A percentile compares a stretch with the other conserved stretches of the same genome.
These are phyloP conservation scores for Tragelaphus eurycerus DNA, from an alignment of 2,797 vertebrate genomes.

Conservation along the genomic window DNA sequence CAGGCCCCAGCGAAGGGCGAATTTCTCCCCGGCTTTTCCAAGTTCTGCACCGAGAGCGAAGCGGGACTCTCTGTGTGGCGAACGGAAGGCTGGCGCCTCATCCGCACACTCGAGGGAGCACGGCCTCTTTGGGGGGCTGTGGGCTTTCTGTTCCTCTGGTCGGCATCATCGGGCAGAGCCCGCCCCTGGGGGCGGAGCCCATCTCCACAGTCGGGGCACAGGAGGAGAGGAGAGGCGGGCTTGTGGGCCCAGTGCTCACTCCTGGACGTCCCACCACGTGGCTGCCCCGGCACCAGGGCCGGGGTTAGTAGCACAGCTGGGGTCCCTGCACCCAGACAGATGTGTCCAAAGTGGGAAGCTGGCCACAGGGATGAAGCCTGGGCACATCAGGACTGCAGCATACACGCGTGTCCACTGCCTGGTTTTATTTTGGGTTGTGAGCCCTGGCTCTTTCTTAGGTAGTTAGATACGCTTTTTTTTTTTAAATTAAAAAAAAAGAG, in stretches of 20 bases:
- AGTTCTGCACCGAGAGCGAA: background rate
- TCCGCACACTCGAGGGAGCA: background rate
- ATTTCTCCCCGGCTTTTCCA: background rate
- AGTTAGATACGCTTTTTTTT: background rate
- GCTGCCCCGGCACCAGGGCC: rapidly evolving
- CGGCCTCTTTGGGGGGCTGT: rapidly evolving
- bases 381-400: background rate
- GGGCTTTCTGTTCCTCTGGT: background rate
- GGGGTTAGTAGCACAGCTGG: background rate
- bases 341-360: background rate
- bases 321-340: background rate
- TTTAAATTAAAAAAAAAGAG: rapidly evolving
- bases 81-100: background rate
- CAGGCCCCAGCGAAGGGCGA: background rate
- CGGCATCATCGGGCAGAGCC: too few relatives aligned
- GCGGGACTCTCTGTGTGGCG: background rate
- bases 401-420: rapidly evolving
- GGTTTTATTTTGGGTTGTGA: background rate
- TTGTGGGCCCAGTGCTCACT: rapidly evolving
- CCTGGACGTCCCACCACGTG: rapidly evolving
- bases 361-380: background rate
- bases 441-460: background rate
- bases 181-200: too few relatives aligned
- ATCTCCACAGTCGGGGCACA: rapidly evolving
- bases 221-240: background rate